phyloP scores from a whole-genome alignment of 2,113 vertebrate genomes.

The Onychorhynchus coronatus region DNA sequence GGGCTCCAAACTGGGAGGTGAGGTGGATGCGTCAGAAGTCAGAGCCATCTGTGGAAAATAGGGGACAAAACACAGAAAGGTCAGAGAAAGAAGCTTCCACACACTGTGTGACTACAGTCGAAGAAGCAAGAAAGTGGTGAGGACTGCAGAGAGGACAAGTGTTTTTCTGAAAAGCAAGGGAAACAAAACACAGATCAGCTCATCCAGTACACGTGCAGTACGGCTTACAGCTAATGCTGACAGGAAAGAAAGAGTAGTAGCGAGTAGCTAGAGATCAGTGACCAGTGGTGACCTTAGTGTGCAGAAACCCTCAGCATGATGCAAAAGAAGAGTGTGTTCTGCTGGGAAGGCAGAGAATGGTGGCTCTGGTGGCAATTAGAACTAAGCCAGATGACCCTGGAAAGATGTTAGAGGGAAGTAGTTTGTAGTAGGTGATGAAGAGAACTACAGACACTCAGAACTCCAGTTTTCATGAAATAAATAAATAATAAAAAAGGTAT shows the following conservation, averaged over 20 bases:
- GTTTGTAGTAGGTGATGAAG: not conserved
- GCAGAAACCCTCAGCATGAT: not conserved
- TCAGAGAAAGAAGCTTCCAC: not conserved
- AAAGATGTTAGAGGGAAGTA: not conserved
- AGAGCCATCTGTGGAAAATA: not conserved
- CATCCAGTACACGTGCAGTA: not conserved
- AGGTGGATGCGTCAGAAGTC: not conserved
- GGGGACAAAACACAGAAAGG: not conserved
- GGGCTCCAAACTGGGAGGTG: not conserved
- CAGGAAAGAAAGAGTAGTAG: not conserved
- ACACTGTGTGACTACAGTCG: not conserved
- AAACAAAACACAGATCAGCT: not conserved
- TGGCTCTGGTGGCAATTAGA: not conserved
- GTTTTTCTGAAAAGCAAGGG: not conserved
- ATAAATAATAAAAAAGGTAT: not conserved
- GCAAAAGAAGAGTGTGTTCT: not conserved
- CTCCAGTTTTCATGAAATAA: not conserved
- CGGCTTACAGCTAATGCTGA: not conserved
- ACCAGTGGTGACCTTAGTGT: not conserved
- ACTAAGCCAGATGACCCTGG: not conserved
- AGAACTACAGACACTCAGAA: not conserved
- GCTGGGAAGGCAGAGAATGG: not conserved
- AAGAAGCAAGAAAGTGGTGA: not conserved
- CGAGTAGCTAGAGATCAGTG: not conserved
- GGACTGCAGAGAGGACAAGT: not conserved